Evolutionary conservation across 2,888 invertebrate genomes (phyloP), one percentile per base, ranked within the genome.

Genomic region (Beris morrisii): DNA sequence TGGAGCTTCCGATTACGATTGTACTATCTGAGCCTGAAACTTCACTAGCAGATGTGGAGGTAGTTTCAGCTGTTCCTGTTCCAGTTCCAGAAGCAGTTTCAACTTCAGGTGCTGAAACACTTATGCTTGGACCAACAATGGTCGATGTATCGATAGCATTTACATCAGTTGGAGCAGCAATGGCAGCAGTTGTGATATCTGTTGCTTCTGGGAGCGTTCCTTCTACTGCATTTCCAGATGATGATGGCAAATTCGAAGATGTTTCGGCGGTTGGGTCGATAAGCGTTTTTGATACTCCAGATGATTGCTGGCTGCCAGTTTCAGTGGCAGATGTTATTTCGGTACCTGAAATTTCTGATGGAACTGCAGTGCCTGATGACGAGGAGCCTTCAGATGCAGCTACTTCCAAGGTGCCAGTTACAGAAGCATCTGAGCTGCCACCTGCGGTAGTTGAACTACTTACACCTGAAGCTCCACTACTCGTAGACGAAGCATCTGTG

Each of bases 51-150:
- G 15, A 12, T 11, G 55, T 38, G 64, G 7, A 31, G 3, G 70
- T 57, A 6, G 69, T 63, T n/a, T n/a, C n/a, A 0, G 69, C 65
- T 22, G 5, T 1, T n/a, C 66, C 66, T 9, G 13, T 56, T 32
- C 5, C 46, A 46, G 12, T 50, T 53, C 22, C n/a, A n/a, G 63
- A 3, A n/a, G 30, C 43, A 15, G 30, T 0, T 11, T 13, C 22
- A 43, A n/a, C 31, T 50, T 11, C 48, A 31, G 12, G 38, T 22
- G 12, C 43, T 5, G 32, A n/a, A 56, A n/a, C 30, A 12, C n/a
- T 22, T 13, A 38, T 13, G 12, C 15, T 12, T 7, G 38, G 53
- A 7, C 9, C 30, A 28, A 15, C 22, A 7, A 30, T 53, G n/a
- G 53, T 12, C 11, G n/a, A 11, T 9, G 38, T 38, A 13, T 22